These are phyloP conservation scores for Heliconius ismenius DNA, from an alignment of 2,888 invertebrate genomes.

Conservation along the genomic window DNA sequence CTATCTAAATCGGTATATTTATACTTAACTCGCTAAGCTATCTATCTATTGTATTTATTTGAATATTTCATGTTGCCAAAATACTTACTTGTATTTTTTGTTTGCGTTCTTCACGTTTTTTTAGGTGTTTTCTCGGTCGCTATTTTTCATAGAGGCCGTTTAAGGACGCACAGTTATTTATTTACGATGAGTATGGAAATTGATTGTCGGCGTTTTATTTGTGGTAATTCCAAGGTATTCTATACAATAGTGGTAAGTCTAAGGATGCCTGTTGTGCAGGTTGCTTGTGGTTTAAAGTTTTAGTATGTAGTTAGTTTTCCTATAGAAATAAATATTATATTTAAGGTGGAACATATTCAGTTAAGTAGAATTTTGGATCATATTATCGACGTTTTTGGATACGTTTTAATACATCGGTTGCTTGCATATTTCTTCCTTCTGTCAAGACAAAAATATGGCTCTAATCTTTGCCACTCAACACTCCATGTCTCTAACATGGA, in stretches of 20 bases:
- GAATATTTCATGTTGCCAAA: constrained; percentile 66
- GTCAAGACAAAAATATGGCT: no score
- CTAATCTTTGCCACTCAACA: no score
- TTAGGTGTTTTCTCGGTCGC: constrained; percentile 68
- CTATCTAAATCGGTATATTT: constrained; percentile 48
- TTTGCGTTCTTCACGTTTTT: constrained; percentile 49
- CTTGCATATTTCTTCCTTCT: no score
- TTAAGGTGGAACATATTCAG: neutral
- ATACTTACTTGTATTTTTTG: constrained; percentile 53
- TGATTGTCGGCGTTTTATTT: neutral
- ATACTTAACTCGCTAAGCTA: constrained; percentile 52
- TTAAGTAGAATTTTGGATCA: neutral
- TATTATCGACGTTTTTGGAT: neutral
- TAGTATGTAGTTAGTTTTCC: no score
- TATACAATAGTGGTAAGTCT: neutral
- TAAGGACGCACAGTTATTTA: constrained; percentile 48
- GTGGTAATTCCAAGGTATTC: neutral
- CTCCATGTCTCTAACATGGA: neutral
- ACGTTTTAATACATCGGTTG: no score
- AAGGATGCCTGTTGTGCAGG: neutral
- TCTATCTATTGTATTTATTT: constrained; percentile 56
- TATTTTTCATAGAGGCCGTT: constrained; percentile 61
- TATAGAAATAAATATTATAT: no score
- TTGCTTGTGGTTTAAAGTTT: no score
- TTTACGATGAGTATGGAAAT: constrained; percentile 15